These are phyloP conservation scores for Tinamus major DNA, from an alignment of 2,797 vertebrate species.

Conservation along the genomic window DNA sequence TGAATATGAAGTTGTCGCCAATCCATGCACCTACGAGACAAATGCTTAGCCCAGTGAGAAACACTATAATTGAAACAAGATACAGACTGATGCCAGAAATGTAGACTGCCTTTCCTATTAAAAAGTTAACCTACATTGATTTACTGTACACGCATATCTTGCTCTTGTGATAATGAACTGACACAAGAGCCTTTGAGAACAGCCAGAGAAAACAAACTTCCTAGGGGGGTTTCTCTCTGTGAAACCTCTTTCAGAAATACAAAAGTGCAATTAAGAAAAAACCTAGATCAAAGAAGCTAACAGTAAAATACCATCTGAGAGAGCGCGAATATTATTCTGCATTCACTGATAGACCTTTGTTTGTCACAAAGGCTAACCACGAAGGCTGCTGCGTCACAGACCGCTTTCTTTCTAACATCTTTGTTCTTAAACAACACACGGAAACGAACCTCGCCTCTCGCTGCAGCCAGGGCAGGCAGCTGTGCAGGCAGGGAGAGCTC, in stretches of 20 bases:
- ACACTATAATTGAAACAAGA: conserved; percentile 65
- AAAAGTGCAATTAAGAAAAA: background rate
- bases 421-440: background rate
- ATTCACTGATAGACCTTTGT: background rate
- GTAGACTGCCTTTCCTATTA: conserved; percentile 57
- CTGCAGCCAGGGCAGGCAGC: background rate
- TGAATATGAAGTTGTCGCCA: conserved; percentile 69
- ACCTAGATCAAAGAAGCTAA: background rate
- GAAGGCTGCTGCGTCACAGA: background rate
- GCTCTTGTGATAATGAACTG: conserved; percentile 56
- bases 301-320: background rate
- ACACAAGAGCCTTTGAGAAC: conserved; percentile 26
- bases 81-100: conserved; percentile 29
- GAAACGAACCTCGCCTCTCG: background rate
- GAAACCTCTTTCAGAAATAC: conserved; percentile 7
- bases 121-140: conserved; percentile 64
- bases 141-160: conserved; percentile 35
- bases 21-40: conserved; percentile 46
- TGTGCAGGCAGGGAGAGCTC: background rate
- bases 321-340: background rate
- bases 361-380: background rate
- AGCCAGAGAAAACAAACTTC: conserved; percentile 18
- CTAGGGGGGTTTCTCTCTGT: background rate
- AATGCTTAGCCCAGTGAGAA: conserved; percentile 64
- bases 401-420: accelerated